Conservation (phyloP, 2,888 invertebrate genomes). For the Chaetoderma sp. region DNA sequence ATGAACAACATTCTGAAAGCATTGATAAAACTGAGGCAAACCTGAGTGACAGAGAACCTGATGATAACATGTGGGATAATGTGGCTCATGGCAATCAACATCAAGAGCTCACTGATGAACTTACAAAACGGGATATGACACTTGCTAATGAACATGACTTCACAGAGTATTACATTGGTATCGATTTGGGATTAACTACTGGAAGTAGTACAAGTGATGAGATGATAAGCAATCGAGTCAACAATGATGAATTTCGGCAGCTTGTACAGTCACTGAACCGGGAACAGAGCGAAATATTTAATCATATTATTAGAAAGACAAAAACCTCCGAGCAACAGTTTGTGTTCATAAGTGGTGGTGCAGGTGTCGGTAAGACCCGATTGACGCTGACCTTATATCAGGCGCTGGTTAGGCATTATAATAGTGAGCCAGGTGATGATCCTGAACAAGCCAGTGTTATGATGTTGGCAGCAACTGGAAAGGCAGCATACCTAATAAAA, state of each 20-base stretch:
- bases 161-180: slow-evolving; percentile 1
- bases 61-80: too few relatives aligned
- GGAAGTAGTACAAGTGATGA: slow-evolving; percentile 6
- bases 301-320: slow-evolving; percentile 17
- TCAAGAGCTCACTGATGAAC: too few relatives aligned
- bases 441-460: slow-evolving; percentile 21
- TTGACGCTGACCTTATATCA: slow-evolving; percentile 39
- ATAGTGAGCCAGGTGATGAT: background rate
- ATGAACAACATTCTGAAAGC: too few relatives aligned
- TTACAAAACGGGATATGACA: slow-evolving; percentile 14
- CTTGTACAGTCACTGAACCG: slow-evolving; percentile 10
- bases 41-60: too few relatives aligned
- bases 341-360: slow-evolving; percentile 39
- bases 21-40: too few relatives aligned
- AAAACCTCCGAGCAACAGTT: slow-evolving; percentile 11
- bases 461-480: slow-evolving; percentile 32
- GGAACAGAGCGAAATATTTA: slow-evolving; percentile 17
- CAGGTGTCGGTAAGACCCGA: slow-evolving; percentile 43
- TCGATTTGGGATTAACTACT: too few relatives aligned
- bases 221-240: slow-evolving; percentile 14
- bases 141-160: background rate
- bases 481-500: too few relatives aligned
- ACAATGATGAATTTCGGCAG: slow-evolving; percentile 21
- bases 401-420: slow-evolving; percentile 14
- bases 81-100: too few relatives aligned